phyloP scores from a whole-genome alignment of 1,140 invertebrate species.

The Zaprionus gabonicus region DNA sequence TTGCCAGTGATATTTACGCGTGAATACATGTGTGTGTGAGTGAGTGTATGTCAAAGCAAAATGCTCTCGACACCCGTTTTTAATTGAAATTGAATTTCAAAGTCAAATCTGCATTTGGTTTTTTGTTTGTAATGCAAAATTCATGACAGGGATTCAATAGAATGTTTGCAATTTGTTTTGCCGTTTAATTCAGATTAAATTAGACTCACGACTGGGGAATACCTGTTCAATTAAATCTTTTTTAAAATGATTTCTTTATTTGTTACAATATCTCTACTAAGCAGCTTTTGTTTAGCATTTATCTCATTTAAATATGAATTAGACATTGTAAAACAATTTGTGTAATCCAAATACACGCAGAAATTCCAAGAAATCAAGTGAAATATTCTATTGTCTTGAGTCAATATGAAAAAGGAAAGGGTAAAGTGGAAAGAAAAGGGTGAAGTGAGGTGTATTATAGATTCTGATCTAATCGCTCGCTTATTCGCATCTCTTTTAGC shows the following conservation, averaged over 20 bases:
- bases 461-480: not conserved
- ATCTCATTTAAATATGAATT: not conserved
- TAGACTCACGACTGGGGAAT: not conserved
- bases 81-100: constrained; percentile 26
- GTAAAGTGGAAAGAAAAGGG: not conserved
- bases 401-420: not conserved
- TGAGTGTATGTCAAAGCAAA: not conserved
- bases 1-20: not conserved
- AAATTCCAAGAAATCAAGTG: not conserved
- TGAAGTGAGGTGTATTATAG: not conserved
- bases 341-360: not conserved
- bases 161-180: too few relatives aligned
- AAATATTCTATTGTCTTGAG: not conserved
- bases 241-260: not conserved
- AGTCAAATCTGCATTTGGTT: not conserved
- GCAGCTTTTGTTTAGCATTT: too few relatives aligned
- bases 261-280: not conserved
- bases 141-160: constrained; percentile 1
- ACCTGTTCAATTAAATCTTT: not conserved
- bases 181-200: not conserved
- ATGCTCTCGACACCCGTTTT: constrained; percentile 11
- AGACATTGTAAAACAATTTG: not conserved
- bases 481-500: not conserved
- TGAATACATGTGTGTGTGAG: not conserved
- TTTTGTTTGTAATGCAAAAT: constrained; percentile 5